phyloP scores from a whole-genome alignment of 1,140 invertebrate genomes.

The Idris sp. region DNA sequence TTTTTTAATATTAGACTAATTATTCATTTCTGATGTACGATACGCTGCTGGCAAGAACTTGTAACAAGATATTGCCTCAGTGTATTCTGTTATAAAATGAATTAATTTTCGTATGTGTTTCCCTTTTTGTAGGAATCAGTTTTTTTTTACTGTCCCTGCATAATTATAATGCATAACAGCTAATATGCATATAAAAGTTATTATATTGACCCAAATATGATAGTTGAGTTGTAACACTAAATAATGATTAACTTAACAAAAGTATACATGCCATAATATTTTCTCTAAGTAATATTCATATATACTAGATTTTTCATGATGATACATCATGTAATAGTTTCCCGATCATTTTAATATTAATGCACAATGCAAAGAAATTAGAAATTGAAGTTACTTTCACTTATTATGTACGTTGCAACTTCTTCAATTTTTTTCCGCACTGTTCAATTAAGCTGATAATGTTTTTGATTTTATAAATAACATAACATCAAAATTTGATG shows the following conservation, averaged over 20 bases:
- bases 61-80: constrained; percentile 22
- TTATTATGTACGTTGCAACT: constrained; percentile 18
- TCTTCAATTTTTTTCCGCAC: constrained; percentile 3
- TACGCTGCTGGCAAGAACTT: neutral
- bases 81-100: constrained; percentile 10
- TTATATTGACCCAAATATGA: constrained; percentile 9
- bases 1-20: constrained; percentile 13
- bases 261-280: neutral
- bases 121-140: neutral
- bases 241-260: no score
- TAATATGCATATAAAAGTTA: no score
- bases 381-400: constrained; percentile 41
- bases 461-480: constrained; percentile 2
- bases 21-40: constrained; percentile 13
- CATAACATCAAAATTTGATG: neutral
- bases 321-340: constrained; percentile 37
- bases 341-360: constrained; percentile 36
- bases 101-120: constrained; percentile 5
- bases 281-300: constrained; percentile 9
- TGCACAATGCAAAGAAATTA: constrained; percentile 47
- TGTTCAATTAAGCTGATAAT: constrained; percentile 7
- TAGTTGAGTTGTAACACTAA: neutral
- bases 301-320: neutral
- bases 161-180: no score
- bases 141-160: neutral